Evolutionary conservation across 2,888 invertebrate genomes (phyloP).

Genomic region (Synergus gifuensis): DNA sequence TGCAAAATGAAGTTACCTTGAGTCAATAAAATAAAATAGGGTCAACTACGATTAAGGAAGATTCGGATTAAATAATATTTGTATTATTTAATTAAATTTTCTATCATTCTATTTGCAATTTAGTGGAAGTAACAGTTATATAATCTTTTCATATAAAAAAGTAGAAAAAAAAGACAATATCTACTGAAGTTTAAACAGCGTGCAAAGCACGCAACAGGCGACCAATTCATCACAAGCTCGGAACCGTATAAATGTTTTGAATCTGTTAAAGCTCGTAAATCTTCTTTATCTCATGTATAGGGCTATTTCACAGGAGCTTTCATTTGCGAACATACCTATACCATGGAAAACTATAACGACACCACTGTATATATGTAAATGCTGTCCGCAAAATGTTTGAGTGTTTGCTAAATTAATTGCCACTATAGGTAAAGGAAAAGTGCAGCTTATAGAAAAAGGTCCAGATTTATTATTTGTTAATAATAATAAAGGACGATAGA

Average conservation of each 20-base stretch:
- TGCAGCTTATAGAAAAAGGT: background rate
- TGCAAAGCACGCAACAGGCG: conserved; percentile 29
- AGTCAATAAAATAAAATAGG: background rate
- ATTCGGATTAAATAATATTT: too few species aligned
- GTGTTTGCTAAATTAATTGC: background rate
- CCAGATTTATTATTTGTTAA: too few species aligned
- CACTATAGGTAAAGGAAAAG: background rate
- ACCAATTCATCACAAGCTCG: conserved; percentile 15
- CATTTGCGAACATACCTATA: background rate
- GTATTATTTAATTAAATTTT: too few species aligned
- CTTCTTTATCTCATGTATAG: conserved; percentile 9
- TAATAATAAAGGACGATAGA: too few species aligned
- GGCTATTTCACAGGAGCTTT: background rate
- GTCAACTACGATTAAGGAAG: background rate
- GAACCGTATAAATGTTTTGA: conserved; percentile 17
- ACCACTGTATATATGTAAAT: background rate
- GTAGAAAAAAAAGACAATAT: background rate
- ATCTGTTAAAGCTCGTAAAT: conserved; percentile 27
- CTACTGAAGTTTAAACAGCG: background rate
- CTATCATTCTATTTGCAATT: too few species aligned
- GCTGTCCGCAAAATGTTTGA: background rate
- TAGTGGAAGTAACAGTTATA: background rate
- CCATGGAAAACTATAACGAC: background rate
- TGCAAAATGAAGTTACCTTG: background rate
- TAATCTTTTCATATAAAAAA: background rate